Base-by-base conservation (phyloP, 2,797 vertebrate species). In the Scolopax rusticola region DNA sequence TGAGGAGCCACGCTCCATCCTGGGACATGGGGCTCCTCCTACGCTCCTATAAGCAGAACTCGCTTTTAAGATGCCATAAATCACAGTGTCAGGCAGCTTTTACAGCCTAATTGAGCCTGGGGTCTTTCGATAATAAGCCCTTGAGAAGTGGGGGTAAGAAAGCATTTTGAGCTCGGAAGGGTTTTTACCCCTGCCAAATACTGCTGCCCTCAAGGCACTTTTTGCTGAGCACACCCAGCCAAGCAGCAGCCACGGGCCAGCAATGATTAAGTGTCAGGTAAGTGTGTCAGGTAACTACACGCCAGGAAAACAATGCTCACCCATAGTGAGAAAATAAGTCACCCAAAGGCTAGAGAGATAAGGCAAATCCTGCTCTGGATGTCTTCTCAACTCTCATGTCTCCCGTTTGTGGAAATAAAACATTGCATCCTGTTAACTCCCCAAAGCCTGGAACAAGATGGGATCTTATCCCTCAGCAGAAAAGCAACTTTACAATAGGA, bases 321-420 rank as follows among this genome's bases (percentile, higher is more conserved):
- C 25, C 65, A 14, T 0, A 85, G 89, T 5, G 57, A 90, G 93
- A 92, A 88, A 60, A 45, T 57, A 91, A 95, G 89, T 92, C 94
- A 94, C 94, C 57, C 82, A 95, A 84, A 94, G 94, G 93, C 61
- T 80, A 79, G 69, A 33, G 61, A 95, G 88, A 91, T 91, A 92
- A 95, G 50, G 70, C 25, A 84, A 91, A 81, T 68, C 63, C 85
- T 65, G 61, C 80, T 64, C 88, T 79, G 70, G 70, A 73, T 88
- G 67, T 75, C 83, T 84, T 38, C 76, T 85, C 73, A 30, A 18
- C 0, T 32, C 60, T 74, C 19, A 1, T 7, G 47, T 56, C 78
- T 95, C 56, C 0, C 1, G 36, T 56, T 70, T 40, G 21, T 67
- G 30, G 64, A 32, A 48, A 53, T 19, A 24, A 92, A 83, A 43